Evolutionary conservation across 2,888 invertebrate genomes (phyloP).

Genomic region (Trichacis sp.): DNA sequence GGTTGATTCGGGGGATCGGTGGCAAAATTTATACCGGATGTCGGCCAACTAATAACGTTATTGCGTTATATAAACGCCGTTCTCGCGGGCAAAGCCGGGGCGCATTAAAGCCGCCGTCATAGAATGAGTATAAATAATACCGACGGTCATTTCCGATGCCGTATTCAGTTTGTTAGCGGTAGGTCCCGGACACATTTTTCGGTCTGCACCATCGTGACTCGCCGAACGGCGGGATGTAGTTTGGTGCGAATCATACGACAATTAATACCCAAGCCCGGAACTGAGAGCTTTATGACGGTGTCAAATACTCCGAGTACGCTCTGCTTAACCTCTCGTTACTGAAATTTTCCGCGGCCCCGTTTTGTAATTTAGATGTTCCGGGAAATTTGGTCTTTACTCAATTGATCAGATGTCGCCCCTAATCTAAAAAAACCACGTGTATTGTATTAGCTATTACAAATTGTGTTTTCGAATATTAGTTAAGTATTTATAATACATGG

Average conservation of each 20-base stretch:
- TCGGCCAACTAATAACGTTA: constrained; percentile 66
- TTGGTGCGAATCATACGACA: constrained; percentile 51
- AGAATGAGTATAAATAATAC: constrained; percentile 62
- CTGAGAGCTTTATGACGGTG: constrained; percentile 44
- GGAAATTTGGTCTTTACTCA: background rate
- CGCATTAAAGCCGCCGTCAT: constrained; percentile 60
- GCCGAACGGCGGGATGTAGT: constrained; percentile 57
- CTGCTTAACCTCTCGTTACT: constrained; percentile 7
- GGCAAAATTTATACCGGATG: constrained; percentile 66
- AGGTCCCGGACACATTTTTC: constrained; percentile 49
- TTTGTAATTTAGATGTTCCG: background rate
- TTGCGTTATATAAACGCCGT: constrained; percentile 63
- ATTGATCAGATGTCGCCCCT: too few relatives aligned
- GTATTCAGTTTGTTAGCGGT: constrained; percentile 65
- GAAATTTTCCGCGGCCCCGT: background rate
- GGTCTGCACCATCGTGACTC: constrained; percentile 41
- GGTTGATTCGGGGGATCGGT: constrained; percentile 37
- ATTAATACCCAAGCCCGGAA: constrained; percentile 37
- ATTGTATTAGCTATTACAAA: too few relatives aligned
- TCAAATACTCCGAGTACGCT: constrained; percentile 36
- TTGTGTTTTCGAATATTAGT: too few relatives aligned
- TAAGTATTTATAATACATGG: too few relatives aligned
- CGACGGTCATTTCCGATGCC: constrained; percentile 64
- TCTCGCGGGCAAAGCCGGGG: constrained; percentile 46
- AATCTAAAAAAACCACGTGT: too few relatives aligned